These are phyloP conservation scores for Acomys russatus DNA, from an alignment of 2,797 vertebrate genomes.

Conservation along the genomic window DNA sequence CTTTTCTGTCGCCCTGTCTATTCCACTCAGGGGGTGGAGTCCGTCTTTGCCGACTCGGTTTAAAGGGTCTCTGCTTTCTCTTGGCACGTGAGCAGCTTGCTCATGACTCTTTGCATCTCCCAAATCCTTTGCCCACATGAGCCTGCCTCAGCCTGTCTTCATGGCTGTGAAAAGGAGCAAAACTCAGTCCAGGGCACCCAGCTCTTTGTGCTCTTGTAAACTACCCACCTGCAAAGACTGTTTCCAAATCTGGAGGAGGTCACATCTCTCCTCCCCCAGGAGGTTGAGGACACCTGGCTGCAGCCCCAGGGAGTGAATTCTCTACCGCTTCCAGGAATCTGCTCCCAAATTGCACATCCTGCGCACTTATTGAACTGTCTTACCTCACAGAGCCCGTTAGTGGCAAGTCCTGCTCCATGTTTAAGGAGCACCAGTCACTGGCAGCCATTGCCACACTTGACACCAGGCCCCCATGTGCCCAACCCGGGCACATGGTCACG, in stretches of 20 bases:
- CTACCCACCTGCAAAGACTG: slow-evolving; percentile 33
- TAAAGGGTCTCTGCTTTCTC: slow-evolving; percentile 21
- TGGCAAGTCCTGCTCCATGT: background rate
- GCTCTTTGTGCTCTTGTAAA: slow-evolving; percentile 19
- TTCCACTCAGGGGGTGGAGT: background rate
- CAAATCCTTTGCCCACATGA: background rate
- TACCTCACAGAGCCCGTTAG: background rate
- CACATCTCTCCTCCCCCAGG: background rate
- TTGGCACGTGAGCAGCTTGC: background rate
- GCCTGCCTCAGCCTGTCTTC: background rate
- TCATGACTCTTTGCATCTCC: background rate
- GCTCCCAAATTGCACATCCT: background rate
- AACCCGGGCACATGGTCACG: background rate
- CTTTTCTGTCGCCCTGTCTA: background rate
- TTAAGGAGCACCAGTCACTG: background rate
- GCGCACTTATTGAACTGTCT: background rate
- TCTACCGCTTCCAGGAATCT: background rate
- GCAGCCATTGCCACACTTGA: background rate
- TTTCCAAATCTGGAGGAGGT: slow-evolving; percentile 64
- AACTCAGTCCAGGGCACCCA: background rate
- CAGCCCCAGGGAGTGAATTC: background rate
- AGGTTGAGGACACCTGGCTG: background rate
- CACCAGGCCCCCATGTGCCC: background rate
- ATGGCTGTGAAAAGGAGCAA: background rate
- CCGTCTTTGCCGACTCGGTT: background rate